A percentile compares a stretch with the other conserved stretches of the same genome.
Conservation (phyloP, 2,113 vertebrate genomes). For the Ovis canadensis region DNA sequence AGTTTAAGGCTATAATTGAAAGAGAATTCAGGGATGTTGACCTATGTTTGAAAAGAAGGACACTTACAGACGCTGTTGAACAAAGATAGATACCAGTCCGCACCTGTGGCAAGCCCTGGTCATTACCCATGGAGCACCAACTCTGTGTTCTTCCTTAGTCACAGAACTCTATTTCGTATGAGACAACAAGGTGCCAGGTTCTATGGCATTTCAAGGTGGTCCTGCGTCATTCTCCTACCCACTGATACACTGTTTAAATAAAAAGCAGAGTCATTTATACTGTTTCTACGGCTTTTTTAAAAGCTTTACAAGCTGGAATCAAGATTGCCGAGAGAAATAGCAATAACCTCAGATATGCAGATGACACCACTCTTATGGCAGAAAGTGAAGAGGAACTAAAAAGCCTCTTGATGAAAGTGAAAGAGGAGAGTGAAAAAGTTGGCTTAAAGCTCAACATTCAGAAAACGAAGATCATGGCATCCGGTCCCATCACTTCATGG, state of each 20-base stretch:
- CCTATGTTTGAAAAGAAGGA: neutral
- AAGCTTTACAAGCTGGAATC: neutral
- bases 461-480: too few relatives aligned
- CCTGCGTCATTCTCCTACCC: neutral
- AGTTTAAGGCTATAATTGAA: neutral
- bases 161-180: neutral
- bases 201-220: neutral
- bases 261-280: neutral
- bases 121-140: neutral
- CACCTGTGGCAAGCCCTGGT: neutral
- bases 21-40: neutral
- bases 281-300: neutral
- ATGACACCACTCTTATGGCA: too few relatives aligned
- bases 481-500: too few relatives aligned
- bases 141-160: neutral
- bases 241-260: neutral
- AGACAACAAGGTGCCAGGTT: neutral
- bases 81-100: neutral
- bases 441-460: too few relatives aligned
- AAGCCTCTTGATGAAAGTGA: too few relatives aligned
- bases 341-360: too few relatives aligned
- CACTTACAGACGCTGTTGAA: neutral
- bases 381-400: too few relatives aligned
- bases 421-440: too few relatives aligned
- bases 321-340: too few relatives aligned